Evolutionary conservation across 2,888 invertebrate genomes (phyloP).

Genomic region (Chymomyza caudatula): DNA sequence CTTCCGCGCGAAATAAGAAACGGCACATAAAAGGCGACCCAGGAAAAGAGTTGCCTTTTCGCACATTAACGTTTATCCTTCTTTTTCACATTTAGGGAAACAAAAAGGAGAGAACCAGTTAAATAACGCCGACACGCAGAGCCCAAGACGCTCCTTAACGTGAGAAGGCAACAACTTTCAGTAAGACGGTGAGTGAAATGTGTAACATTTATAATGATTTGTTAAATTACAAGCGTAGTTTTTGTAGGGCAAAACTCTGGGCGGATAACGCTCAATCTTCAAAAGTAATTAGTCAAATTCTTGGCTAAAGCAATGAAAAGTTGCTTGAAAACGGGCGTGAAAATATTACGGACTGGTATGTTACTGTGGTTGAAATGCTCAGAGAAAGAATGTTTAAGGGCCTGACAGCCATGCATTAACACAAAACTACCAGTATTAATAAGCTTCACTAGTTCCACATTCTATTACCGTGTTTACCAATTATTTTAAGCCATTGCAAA

Average conservation of each 20-base stretch:
- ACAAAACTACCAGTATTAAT: background rate
- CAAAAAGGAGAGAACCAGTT: slow-evolving; percentile 1
- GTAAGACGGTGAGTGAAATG: slow-evolving; percentile 37
- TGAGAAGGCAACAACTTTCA: background rate
- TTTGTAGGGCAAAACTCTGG: slow-evolving; percentile 29
- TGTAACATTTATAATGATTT: slow-evolving; percentile 53
- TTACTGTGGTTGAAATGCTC: background rate
- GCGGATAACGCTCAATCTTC: background rate
- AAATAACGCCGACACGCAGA: background rate
- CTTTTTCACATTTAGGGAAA: background rate
- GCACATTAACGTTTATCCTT: slow-evolving; percentile 5
- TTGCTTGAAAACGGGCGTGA: slow-evolving; percentile 61
- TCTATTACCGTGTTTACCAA: too few species aligned
- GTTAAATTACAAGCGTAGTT: slow-evolving; percentile 59
- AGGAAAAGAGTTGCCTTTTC: slow-evolving; percentile 1
- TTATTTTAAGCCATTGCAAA: slow-evolving; percentile 42
- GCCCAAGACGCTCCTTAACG: background rate
- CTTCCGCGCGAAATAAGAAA: slow-evolving; percentile 6
- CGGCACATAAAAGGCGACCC: slow-evolving; percentile 2
- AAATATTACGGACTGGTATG: slow-evolving; percentile 30
- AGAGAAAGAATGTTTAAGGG: background rate
- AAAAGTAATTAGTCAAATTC: slow-evolving; percentile 18
- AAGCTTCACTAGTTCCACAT: background rate
- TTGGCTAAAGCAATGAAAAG: slow-evolving; percentile 61
- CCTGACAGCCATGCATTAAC: slow-evolving; percentile 14